phyloP scores from a whole-genome alignment of 2,888 invertebrate genomes.

The Cheilosia vernalis region DNA sequence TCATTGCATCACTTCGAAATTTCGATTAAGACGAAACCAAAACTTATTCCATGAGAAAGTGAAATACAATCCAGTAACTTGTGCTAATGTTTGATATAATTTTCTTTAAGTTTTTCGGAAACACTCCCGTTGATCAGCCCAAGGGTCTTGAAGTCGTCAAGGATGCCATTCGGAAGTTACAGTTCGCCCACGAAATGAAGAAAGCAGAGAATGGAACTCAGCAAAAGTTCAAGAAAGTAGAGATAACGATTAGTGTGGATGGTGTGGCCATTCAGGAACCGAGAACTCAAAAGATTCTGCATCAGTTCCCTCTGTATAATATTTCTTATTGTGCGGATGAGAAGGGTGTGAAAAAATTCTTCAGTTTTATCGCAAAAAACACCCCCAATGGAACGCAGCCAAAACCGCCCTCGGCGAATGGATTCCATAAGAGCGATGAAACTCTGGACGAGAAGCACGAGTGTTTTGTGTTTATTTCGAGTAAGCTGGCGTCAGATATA shows the following conservation, averaged over 20 bases:
- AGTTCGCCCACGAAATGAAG: constrained; percentile 95
- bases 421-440: constrained; percentile 74
- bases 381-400: constrained; percentile 63
- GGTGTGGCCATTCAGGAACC: constrained; percentile 96
- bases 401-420: constrained; percentile 64
- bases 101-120: constrained; percentile 92
- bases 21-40: too few species aligned
- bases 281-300: constrained; percentile 90
- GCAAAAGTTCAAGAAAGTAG: constrained; percentile 95
- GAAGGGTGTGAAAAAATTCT: constrained; percentile 98
- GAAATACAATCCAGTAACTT: too few species aligned
- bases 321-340: constrained; percentile 99
- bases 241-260: constrained; percentile 98
- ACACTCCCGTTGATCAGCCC: constrained; percentile 96
- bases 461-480: constrained; percentile 98
- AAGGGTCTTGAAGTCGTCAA: constrained; percentile 99
- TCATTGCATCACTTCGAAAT: too few species aligned
- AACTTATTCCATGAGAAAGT: too few species aligned
- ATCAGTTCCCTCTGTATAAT: constrained; percentile 97
- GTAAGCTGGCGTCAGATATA: constrained; percentile 98
- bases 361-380: constrained; percentile 85
- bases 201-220: constrained; percentile 92
- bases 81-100: background rate
- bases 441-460: constrained; percentile 91
- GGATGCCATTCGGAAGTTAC: constrained; percentile 97